Conservation (phyloP, 23 tunicate species). For the Trididemnum miniatum region DNA sequence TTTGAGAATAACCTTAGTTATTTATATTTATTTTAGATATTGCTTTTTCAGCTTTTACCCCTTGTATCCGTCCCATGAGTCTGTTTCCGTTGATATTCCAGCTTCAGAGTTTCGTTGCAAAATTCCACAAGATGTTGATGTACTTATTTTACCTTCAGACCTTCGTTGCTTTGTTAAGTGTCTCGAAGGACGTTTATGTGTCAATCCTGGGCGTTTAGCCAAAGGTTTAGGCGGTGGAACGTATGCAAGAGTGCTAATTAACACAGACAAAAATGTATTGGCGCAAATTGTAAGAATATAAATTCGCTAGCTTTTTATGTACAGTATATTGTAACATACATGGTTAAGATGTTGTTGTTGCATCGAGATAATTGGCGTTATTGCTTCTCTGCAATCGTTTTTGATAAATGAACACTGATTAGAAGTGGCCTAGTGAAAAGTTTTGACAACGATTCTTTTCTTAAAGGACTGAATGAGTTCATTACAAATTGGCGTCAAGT, state of each 20-base stretch:
- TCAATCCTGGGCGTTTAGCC: conserved; percentile 86
- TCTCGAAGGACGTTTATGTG: conserved; percentile 51
- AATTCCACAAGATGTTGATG: conserved; percentile 41
- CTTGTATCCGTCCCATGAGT: conserved; percentile 70
- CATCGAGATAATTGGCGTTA: too few species aligned
- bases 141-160: conserved; percentile 72
- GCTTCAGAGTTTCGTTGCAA: conserved; percentile 50
- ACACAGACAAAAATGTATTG: neutral
- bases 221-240: conserved; percentile 85
- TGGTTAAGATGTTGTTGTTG: too few species aligned
- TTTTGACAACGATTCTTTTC: too few species aligned
- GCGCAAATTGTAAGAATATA: conserved; percentile 68
- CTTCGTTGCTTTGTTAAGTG: conserved; percentile 54
- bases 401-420: too few species aligned
- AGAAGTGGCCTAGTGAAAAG: too few species aligned
- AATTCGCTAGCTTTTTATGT: neutral
- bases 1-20: too few species aligned
- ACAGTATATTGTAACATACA: neutral
- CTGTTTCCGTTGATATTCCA: conserved; percentile 41
- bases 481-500: too few species aligned
- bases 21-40: too few species aligned
- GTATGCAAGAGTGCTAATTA: conserved; percentile 46
- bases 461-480: too few species aligned
- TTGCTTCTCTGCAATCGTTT: too few species aligned
- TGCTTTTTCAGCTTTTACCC: conserved; percentile 90